phyloP scores from a whole-genome alignment of 1,140 invertebrate genomes.

The Bombyx mori region DNA sequence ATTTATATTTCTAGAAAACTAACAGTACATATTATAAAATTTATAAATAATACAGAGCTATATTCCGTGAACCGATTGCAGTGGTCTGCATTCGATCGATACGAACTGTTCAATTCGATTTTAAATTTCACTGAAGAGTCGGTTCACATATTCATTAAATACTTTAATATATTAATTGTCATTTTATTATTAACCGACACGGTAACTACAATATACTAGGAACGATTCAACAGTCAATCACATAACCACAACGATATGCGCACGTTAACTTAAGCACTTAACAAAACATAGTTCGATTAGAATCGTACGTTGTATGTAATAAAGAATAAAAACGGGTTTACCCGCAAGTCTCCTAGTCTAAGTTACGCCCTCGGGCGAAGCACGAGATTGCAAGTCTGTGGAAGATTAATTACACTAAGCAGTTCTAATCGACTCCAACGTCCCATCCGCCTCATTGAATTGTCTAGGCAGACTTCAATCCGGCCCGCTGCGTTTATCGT shows the following conservation, averaged over 20 bases:
- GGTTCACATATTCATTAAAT: too few relatives aligned
- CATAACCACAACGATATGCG: conserved; percentile 62
- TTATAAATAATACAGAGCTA: too few relatives aligned
- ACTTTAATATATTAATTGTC: too few relatives aligned
- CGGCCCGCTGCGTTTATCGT: conserved; percentile 21
- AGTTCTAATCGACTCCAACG: conserved; percentile 17
- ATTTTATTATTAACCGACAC: background rate
- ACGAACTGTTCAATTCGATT: too few relatives aligned
- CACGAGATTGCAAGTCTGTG: conserved; percentile 35
- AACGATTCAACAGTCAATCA: conserved; percentile 39
- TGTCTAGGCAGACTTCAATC: conserved; percentile 30
- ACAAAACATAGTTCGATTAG: conserved; percentile 24
- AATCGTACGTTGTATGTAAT: conserved; percentile 18
- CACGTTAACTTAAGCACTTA: conserved; percentile 53
- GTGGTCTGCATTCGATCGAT: too few relatives aligned
- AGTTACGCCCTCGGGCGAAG: conserved; percentile 26
- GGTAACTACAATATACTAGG: conserved; percentile 24
- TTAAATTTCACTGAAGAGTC: too few relatives aligned
- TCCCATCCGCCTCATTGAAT: conserved; percentile 20
- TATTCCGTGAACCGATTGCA: too few relatives aligned
- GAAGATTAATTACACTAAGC: conserved; percentile 32
- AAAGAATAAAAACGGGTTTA: conserved; percentile 17
- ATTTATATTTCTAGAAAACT: too few relatives aligned
- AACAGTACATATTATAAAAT: too few relatives aligned
- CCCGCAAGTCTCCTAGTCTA: conserved; percentile 19